Conservation (phyloP, 2,888 invertebrate genomes). For the Hydrotaea diabolus region DNA sequence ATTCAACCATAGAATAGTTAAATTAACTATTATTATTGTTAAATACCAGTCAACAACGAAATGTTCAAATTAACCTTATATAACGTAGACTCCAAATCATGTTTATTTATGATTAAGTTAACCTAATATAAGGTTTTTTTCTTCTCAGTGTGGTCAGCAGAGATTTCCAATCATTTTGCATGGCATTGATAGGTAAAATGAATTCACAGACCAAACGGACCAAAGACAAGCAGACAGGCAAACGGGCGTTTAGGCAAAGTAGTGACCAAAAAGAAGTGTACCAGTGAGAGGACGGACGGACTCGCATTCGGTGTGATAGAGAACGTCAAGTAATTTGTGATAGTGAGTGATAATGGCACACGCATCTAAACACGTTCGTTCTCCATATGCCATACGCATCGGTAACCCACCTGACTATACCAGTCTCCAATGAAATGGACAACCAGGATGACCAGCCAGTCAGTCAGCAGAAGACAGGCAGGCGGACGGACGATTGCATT, state of each 20-base stretch:
- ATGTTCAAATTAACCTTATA: too few species aligned
- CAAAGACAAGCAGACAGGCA: background rate
- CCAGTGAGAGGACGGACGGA: background rate
- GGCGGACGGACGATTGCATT: background rate
- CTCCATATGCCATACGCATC: too few species aligned
- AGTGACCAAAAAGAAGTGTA: background rate
- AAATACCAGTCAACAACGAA: too few species aligned
- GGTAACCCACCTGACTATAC: background rate
- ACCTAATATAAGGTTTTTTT: too few species aligned
- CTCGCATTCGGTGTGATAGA: background rate
- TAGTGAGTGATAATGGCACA: background rate
- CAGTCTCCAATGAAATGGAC: background rate
- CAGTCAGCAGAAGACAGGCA: background rate
- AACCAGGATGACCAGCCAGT: too few species aligned
- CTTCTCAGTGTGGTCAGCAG: too few species aligned
- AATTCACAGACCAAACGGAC: background rate
- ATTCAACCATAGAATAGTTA: too few species aligned
- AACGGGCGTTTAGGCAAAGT: background rate
- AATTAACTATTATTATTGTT: too few species aligned
- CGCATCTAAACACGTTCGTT: background rate
- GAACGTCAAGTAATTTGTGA: background rate
- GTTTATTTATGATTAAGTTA: too few species aligned
- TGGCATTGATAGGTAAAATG: background rate
- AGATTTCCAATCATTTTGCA: slow-evolving; percentile 12
- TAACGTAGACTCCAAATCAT: too few species aligned